Evolutionary conservation across 2,797 vertebrate genomes (phyloP).

Genomic region (Myioborus melanocephalus): DNA sequence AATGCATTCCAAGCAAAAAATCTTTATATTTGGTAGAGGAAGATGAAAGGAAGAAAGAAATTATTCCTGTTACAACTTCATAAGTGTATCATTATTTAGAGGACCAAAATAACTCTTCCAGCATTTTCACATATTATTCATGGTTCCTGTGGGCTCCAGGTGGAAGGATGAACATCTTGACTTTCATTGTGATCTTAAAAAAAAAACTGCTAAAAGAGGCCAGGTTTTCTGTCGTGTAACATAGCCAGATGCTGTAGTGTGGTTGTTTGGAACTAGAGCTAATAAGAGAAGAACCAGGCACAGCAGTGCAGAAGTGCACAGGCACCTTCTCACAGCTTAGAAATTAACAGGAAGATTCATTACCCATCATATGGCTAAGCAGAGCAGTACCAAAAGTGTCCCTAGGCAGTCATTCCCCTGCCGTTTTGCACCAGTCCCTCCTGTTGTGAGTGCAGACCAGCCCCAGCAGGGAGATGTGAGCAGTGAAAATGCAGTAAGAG

Average conservation of each 20-base stretch:
- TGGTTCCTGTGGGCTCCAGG: not conserved
- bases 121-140: not conserved
- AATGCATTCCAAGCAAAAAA: conserved; percentile 40
- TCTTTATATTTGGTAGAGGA: conserved; percentile 37
- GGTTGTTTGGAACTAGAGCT: not conserved
- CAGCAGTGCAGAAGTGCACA: not conserved
- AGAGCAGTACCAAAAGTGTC: not conserved
- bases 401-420: not conserved
- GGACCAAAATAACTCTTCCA: not conserved
- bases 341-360: not conserved
- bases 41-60: conserved; percentile 11
- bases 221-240: not conserved
- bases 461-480: not conserved
- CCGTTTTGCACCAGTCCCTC: not conserved
- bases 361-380: not conserved
- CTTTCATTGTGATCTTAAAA: not conserved
- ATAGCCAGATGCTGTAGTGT: not conserved
- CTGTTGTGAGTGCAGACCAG: not conserved
- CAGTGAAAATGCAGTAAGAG: not conserved
- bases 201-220: not conserved
- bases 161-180: conserved; percentile 10
- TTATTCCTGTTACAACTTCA: not conserved
- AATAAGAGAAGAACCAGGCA: not conserved
- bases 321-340: not conserved
- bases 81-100: conserved; percentile 26